Conservation (phyloP, 2,113 vertebrate genomes). For the Tetrax tetrax region DNA sequence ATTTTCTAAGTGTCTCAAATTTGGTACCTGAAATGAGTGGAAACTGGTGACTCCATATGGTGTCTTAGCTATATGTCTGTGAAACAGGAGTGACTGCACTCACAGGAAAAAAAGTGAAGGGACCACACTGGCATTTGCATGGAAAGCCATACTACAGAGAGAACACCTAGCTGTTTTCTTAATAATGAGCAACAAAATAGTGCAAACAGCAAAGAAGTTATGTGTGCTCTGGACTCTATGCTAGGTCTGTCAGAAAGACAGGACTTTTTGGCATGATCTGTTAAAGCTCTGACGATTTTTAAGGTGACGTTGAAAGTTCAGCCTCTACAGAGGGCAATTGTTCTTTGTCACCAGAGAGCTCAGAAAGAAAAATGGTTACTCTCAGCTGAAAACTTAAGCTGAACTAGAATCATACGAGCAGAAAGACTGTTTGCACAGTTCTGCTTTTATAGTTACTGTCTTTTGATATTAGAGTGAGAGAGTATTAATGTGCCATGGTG, state of each 20-base stretch:
- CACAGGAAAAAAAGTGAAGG: neutral
- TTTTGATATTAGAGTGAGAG: neutral
- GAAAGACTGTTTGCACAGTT: constrained; percentile 2
- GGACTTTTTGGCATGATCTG: neutral
- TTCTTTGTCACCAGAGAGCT: neutral
- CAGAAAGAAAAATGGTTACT: neutral
- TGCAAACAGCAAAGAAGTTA: neutral
- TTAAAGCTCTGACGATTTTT: neutral
- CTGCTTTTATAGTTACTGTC: neutral
- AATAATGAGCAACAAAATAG: neutral
- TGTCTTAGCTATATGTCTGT: accelerated
- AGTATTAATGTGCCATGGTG: neutral
- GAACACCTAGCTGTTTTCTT: neutral
- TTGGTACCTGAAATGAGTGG: neutral
- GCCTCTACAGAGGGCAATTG: neutral
- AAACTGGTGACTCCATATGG: neutral
- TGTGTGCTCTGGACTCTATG: neutral
- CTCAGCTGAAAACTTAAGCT: neutral
- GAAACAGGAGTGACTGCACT: neutral
- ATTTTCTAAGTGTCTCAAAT: neutral
- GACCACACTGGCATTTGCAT: neutral
- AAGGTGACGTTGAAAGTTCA: constrained; percentile 19
- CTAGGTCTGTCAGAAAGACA: neutral
- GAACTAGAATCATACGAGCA: neutral
- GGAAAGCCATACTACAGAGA: neutral